Conservation (phyloP, 2,888 invertebrate species). For the Microdon myrmicae region DNA sequence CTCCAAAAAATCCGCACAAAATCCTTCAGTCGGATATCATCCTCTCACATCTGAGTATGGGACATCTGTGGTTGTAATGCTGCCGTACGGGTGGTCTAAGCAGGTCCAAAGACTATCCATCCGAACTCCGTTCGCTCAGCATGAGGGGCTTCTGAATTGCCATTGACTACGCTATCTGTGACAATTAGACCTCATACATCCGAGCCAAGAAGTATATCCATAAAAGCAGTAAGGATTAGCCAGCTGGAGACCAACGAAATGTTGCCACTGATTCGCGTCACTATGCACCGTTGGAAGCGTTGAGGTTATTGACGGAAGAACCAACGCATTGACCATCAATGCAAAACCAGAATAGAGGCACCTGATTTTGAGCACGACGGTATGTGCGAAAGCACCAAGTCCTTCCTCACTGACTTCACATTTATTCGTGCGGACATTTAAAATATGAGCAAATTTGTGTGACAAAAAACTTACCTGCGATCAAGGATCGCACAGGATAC, state of each 20-base stretch:
- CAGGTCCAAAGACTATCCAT: conserved; percentile 31
- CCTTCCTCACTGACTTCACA: conserved; percentile 23
- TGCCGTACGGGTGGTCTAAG: conserved; percentile 6
- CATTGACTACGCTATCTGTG: conserved; percentile 5
- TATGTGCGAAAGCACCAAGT: conserved; percentile 10
- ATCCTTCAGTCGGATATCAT: conserved; percentile 17
- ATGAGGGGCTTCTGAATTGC: conserved; percentile 15
- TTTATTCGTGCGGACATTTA: conserved; percentile 16
- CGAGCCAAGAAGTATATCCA: no score
- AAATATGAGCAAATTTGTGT: conserved; percentile 8
- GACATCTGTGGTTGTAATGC: neutral
- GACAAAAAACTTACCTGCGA: conserved; percentile 34
- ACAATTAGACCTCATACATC: conserved; percentile 6
- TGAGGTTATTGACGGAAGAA: conserved; percentile 7
- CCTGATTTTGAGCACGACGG: conserved; percentile 7
- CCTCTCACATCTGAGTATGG: neutral
- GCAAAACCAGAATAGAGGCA: neutral
- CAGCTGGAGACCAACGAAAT: conserved; percentile 2
- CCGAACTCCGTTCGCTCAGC: conserved; percentile 22
- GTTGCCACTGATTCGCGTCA: conserved; percentile 3
- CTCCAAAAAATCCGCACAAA: conserved; percentile 28
- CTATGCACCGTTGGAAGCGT: conserved; percentile 7
- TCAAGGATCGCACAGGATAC: conserved; percentile 30
- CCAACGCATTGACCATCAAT: neutral
- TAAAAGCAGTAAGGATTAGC: neutral